These are phyloP conservation scores for Bufo bufo DNA, from an alignment of 2,113 vertebrate genomes.

Conservation along the genomic window DNA sequence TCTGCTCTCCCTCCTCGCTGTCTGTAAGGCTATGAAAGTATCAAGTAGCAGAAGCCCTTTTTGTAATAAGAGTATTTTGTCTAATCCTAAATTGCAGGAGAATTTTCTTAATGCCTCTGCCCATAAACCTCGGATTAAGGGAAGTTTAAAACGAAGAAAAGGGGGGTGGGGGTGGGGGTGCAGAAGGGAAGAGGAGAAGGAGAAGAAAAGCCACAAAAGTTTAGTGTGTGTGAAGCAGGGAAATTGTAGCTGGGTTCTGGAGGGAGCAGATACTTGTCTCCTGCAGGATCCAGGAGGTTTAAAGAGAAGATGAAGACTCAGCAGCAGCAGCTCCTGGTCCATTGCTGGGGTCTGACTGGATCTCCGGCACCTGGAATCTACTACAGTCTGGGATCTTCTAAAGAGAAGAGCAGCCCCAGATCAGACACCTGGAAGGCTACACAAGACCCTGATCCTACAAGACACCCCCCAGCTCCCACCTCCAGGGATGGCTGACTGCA, in stretches of 20 bases:
- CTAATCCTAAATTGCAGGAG: constrained; percentile 90
- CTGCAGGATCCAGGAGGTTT: constrained; percentile 8
- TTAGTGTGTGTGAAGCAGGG: constrained; percentile 64
- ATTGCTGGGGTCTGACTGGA: neutral
- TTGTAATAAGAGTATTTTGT: constrained; percentile 87
- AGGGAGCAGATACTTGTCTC: constrained; percentile 64
- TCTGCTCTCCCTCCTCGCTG: constrained; percentile 65
- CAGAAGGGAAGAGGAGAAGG: neutral
- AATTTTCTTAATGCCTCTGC: constrained; percentile 87
- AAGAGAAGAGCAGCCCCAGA: neutral
- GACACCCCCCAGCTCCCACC: constrained; percentile 3
- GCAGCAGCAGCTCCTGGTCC: neutral
- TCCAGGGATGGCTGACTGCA: constrained; percentile 35
- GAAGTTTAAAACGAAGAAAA: constrained; percentile 62
- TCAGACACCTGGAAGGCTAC: constrained; percentile 1
- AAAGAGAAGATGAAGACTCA: constrained; percentile 4
- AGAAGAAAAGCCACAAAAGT: constrained; percentile 61
- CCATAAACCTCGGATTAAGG: constrained; percentile 85
- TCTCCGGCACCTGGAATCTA: constrained; percentile 25
- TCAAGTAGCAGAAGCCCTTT: constrained; percentile 80
- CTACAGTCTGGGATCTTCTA: neutral
- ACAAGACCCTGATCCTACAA: constrained; percentile 13
- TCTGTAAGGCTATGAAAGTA: constrained; percentile 75
- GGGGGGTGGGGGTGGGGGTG: neutral
- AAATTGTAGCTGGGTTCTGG: constrained; percentile 72